Conservation (phyloP, 2,113 vertebrate species). For the Cavia porcellus region DNA sequence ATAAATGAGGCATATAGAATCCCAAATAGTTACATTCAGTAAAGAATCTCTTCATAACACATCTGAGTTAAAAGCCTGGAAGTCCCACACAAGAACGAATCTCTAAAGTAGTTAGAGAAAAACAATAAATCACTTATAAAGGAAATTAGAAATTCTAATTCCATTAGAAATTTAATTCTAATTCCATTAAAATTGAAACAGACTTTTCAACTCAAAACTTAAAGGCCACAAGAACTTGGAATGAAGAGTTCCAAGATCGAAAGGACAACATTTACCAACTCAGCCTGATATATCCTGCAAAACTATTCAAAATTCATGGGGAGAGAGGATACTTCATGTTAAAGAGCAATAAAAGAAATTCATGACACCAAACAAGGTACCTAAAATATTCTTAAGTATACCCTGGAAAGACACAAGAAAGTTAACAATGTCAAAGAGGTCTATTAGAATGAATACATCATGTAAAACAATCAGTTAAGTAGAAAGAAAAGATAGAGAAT, state of each 20-base stretch:
- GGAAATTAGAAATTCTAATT: background rate
- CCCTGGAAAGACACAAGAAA: background rate
- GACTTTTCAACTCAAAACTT: background rate
- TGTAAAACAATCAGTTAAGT: background rate
- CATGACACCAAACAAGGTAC: background rate
- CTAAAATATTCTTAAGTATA: background rate
- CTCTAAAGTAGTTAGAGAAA: background rate
- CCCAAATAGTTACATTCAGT: background rate
- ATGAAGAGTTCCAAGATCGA: background rate
- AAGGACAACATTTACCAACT: background rate
- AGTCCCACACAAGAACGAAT: background rate
- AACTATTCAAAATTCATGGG: background rate
- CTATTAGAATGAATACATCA: background rate
- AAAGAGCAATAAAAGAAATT: background rate
- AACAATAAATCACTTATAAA: background rate
- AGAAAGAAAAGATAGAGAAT: background rate
- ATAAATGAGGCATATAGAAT: background rate
- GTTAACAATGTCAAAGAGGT: background rate
- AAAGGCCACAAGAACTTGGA: background rate
- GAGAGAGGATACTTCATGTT: background rate
- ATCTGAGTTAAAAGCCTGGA: background rate
- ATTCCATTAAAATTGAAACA: background rate
- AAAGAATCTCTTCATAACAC: background rate
- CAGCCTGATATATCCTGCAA: background rate
- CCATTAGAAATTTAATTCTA: too few species aligned